Percentiles rank a stretch among this genome's conserved stretches.
phyloP scores from a whole-genome alignment of 2,113 vertebrate genomes.

The Andinoacara biseriatus region DNA sequence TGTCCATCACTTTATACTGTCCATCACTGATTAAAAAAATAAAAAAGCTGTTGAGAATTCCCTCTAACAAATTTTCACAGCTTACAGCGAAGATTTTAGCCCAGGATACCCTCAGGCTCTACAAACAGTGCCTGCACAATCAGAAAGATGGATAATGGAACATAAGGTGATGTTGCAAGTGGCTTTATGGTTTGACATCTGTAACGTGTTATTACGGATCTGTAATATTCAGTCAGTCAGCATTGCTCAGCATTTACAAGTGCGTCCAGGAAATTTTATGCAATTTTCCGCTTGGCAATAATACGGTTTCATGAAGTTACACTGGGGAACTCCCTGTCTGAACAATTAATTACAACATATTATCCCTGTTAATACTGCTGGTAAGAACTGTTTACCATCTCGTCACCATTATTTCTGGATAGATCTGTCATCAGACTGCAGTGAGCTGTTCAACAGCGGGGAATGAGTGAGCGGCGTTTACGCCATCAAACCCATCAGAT shows the following conservation, averaged over 20 bases:
- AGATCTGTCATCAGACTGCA: constrained; percentile 84
- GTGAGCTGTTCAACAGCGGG: constrained; percentile 80
- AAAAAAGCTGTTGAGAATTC: not conserved
- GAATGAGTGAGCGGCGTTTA: constrained; percentile 81
- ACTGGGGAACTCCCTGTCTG: not conserved
- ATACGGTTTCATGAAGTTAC: not conserved
- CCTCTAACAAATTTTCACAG: not conserved
- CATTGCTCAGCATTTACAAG: not conserved
- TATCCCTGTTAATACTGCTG: not conserved
- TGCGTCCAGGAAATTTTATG: accelerated
- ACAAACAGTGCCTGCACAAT: constrained; percentile 23
- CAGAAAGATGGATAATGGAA: constrained; percentile 29
- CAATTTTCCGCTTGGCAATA: not conserved
- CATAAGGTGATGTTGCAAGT: not conserved
- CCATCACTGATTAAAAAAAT: not conserved
- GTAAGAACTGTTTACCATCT: too few relatives aligned
- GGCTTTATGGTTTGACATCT: not conserved
- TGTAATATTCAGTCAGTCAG: not conserved
- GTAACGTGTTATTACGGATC: not conserved
- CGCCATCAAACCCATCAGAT: constrained; percentile 81
- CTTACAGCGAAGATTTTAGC: constrained; percentile 28
- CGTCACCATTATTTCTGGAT: not conserved
- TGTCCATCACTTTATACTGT: not conserved
- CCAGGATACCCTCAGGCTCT: constrained; percentile 72
- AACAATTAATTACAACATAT: not conserved